These are phyloP conservation scores for Mesorhabditis sp. DNA, from an alignment of 2,888 invertebrate genomes.

Conservation along the genomic window DNA sequence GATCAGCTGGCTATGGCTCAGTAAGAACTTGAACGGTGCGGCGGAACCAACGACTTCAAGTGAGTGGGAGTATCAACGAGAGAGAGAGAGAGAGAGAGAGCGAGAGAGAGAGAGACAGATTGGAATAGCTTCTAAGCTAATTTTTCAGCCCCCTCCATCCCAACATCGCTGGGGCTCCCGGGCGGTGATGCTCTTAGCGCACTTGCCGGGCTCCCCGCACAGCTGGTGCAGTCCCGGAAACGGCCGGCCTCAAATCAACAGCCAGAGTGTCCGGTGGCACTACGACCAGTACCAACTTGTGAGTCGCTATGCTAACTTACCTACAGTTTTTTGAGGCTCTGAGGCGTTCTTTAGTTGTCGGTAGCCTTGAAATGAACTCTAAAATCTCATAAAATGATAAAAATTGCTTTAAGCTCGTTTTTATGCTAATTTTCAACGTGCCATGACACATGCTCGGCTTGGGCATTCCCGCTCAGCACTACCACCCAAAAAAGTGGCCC, in stretches of 20 bases:
- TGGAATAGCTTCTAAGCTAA: background rate
- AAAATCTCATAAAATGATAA: too few species aligned
- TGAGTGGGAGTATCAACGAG: background rate
- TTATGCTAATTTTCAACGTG: too few species aligned
- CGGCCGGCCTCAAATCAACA: constrained; percentile 12
- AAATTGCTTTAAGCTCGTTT: too few species aligned
- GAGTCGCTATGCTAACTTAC: background rate
- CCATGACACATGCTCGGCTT: too few species aligned
- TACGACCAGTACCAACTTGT: constrained; percentile 27
- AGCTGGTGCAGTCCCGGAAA: constrained; percentile 8
- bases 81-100: too few species aligned
- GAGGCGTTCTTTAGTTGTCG: too few species aligned
- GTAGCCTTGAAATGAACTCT: too few species aligned
- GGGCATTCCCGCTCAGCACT: too few species aligned
- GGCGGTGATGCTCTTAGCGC: background rate
- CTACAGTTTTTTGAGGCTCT: too few species aligned
- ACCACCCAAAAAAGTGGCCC: too few species aligned
- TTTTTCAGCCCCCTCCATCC: background rate
- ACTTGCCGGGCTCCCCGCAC: background rate
- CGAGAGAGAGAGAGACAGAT: background rate
- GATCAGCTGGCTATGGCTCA: background rate
- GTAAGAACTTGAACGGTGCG: background rate
- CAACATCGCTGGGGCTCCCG: background rate
- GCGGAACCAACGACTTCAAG: background rate
- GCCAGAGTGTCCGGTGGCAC: constrained; percentile 38